Percentiles rank a stretch among this genome's conserved stretches.
Evolutionary conservation across 1,140 invertebrate genomes (phyloP).

Genomic region (Tetragnatha versicolor): DNA sequence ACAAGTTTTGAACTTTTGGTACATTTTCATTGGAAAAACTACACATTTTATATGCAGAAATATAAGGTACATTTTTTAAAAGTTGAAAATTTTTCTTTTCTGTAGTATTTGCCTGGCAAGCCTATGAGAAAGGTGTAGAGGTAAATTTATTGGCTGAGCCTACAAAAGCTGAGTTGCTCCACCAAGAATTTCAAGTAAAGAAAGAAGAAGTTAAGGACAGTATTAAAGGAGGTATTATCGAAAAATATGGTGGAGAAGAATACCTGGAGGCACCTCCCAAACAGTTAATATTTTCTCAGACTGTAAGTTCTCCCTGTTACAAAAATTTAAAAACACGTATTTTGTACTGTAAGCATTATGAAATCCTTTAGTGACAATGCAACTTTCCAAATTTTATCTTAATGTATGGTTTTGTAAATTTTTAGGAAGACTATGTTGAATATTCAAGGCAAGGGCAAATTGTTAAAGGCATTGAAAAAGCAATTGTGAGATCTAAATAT

Average conservation of each 20-base stretch:
- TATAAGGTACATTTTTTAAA: not conserved
- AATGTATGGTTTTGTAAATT: too few relatives aligned
- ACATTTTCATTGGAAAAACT: too few relatives aligned
- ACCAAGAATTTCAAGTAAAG: conserved; percentile 88
- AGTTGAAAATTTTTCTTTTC: not conserved
- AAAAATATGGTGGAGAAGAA: conserved; percentile 90
- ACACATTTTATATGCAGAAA: not conserved
- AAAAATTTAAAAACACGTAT: too few relatives aligned
- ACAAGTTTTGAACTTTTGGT: too few relatives aligned
- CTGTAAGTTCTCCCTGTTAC: conserved; percentile 66
- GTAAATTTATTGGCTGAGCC: conserved; percentile 97
- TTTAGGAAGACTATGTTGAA: conserved; percentile 89
- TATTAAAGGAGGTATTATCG: conserved; percentile 78
- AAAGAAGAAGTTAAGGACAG: conserved; percentile 84
- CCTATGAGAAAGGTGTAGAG: conserved; percentile 90
- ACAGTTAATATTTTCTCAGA: conserved; percentile 89
- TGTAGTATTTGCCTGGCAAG: conserved; percentile 96
- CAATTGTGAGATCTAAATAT: conserved; percentile 85
- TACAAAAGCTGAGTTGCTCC: conserved; percentile 91
- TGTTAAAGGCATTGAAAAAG: conserved; percentile 85
- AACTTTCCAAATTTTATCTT: too few relatives aligned
- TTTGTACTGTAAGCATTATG: not conserved
- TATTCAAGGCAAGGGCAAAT: conserved; percentile 93
- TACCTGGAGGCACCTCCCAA: conserved; percentile 86
- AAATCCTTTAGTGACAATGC: not conserved